Percentiles rank a stretch among this genome's conserved stretches.
phyloP scores from a whole-genome alignment of 2,797 vertebrate species.

The Leptoclinus maculatus region DNA sequence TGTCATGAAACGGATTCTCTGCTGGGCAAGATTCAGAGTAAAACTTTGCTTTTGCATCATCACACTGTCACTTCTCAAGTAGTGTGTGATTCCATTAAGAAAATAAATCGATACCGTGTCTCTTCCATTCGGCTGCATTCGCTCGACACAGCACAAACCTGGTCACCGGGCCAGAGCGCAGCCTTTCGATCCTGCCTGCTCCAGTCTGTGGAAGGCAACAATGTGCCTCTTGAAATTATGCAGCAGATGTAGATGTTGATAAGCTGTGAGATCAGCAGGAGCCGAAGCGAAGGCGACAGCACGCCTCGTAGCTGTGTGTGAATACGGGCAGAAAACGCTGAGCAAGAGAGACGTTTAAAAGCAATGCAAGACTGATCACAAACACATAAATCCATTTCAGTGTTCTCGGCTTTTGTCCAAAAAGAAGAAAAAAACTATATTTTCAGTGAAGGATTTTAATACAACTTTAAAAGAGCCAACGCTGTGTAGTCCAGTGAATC shows the following conservation, averaged over 20 bases:
- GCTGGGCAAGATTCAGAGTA: background rate
- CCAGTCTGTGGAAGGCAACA: background rate
- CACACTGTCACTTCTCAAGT: background rate
- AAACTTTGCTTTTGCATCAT: background rate
- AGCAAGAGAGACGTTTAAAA: background rate
- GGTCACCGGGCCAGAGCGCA: constrained; percentile 20
- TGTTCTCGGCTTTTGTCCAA: background rate
- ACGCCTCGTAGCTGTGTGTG: background rate
- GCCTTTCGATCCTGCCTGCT: constrained; percentile 38
- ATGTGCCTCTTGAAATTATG: constrained; percentile 46
- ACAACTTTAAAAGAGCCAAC: constrained; percentile 4
- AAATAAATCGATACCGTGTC: constrained; percentile 15
- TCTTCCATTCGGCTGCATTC: constrained; percentile 1
- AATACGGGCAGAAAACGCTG: background rate
- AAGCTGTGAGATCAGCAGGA: constrained; percentile 38
- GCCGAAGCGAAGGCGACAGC: constrained; percentile 22
- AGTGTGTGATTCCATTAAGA: constrained; percentile 6
- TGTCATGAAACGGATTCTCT: background rate
- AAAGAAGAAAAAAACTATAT: background rate
- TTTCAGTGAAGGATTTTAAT: constrained; percentile 3
- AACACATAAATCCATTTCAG: constrained; percentile 20
- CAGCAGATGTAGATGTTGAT: constrained; percentile 51
- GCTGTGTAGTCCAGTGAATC: background rate
- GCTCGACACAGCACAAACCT: constrained; percentile 36
- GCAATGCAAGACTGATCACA: constrained; percentile 16